Base-by-base conservation (phyloP, 2,888 invertebrate species). In the Trichacis sp. region DNA sequence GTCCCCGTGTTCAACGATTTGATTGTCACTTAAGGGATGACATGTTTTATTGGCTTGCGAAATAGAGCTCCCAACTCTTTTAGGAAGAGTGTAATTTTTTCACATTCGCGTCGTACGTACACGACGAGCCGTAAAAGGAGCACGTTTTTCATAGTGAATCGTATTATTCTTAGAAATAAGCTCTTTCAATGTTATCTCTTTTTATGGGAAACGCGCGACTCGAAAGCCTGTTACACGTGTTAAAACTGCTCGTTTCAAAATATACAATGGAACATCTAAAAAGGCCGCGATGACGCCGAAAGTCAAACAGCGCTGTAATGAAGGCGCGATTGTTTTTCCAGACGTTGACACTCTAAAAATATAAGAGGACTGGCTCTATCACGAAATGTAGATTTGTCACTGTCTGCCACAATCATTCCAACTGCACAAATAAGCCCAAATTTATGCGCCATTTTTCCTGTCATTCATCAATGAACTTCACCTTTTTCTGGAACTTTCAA, bases 401-500 rank as follows among this genome's bases (percentile, higher is more conserved):
- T 20, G 45, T 11, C 20, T n/a, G 1, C 14, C 20, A 12, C n/a
- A 2, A n/a, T 45, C 18, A 15, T 38, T 52, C 58, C 62, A 62
- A 62, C 66, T 66, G 66, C 59, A 62, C 59, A 66, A 66, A 66
- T 62, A 66, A 58, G 40, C 45, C 20, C 19, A 20, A 45, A 45
- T 45, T 45, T 45, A 45, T 45, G 20, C 20, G n/a, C 33, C 33
- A 33, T 33, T 33, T 33, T 33, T 40, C 15, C 15, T 9, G 14
- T 40, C 40, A 40, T 40, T 12, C 4, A 40, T 40, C 40, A 40
- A 40, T 8, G 8, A 24, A 24, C 24, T 38, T 38, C 2, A n/a
- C 38, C 64, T 67, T 70, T 59, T 68, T 64, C 56, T 55, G 57
- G 64, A 61, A 70, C 64, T 71, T 69, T 64, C 53, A 38, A 40